phyloP scores from a whole-genome alignment of 1,140 invertebrate genomes.

The Diabrotica virgifera region DNA sequence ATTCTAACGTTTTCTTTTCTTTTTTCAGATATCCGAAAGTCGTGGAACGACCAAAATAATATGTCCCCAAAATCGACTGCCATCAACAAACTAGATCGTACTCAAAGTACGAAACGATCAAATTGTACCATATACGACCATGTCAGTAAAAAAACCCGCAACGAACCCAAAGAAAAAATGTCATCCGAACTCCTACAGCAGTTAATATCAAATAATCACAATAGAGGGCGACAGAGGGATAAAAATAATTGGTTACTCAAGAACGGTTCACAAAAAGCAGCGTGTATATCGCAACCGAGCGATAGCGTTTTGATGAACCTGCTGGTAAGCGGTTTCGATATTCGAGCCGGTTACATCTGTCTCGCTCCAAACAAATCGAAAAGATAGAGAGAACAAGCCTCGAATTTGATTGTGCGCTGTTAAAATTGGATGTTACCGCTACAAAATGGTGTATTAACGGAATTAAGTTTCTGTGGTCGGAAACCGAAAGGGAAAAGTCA shows the following conservation, averaged over 20 bases:
- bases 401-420: slow-evolving; percentile 5
- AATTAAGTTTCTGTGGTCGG: too few species aligned
- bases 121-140: slow-evolving; percentile 34
- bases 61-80: neutral
- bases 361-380: slow-evolving; percentile 61
- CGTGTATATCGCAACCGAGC: slow-evolving; percentile 50
- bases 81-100: slow-evolving; percentile 23
- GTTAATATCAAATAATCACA: slow-evolving; percentile 50
- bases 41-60: slow-evolving; percentile 25
- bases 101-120: slow-evolving; percentile 38
- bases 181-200: slow-evolving; percentile 53
- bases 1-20: slow-evolving; percentile 6
- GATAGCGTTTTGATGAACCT: slow-evolving; percentile 87
- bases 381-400: slow-evolving; percentile 30
- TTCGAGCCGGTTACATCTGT: slow-evolving; percentile 85
- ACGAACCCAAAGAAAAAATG: slow-evolving; percentile 45
- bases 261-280: slow-evolving; percentile 40
- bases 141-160: slow-evolving; percentile 40
- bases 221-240: slow-evolving; percentile 36
- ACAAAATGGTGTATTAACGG: too few species aligned
- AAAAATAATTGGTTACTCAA: slow-evolving; percentile 44
- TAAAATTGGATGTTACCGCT: neutral
- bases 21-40: slow-evolving; percentile 30
- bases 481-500: too few species aligned
- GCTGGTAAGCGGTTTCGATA: slow-evolving; percentile 86